Conservation (phyloP, 2,797 vertebrate species). For the Enteromius mattozi region DNA sequence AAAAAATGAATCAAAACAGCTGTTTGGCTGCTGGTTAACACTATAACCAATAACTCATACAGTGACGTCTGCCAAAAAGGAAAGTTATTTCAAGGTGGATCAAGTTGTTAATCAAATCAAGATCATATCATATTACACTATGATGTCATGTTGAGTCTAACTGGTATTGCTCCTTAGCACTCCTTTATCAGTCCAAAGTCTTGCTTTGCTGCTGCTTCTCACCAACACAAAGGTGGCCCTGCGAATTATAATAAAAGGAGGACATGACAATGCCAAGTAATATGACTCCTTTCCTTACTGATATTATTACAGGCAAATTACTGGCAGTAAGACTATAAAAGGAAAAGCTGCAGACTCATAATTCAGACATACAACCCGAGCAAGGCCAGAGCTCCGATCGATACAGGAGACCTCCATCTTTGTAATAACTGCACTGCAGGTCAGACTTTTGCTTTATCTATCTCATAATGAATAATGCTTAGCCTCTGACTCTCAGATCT, state of each 20-base stretch:
- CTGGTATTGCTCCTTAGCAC: not conserved
- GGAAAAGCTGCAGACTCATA: constrained; percentile 10
- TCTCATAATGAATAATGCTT: constrained; percentile 1
- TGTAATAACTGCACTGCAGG: constrained; percentile 15
- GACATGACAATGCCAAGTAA: not conserved
- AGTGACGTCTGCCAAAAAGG: not conserved
- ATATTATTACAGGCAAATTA: constrained; percentile 33
- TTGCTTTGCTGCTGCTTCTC: not conserved
- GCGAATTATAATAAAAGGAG: not conserved
- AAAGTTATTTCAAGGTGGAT: not conserved
- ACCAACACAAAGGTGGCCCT: not conserved
- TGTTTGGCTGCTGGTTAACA: not conserved
- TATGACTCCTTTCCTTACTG: constrained; percentile 7
- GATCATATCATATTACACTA: not conserved
- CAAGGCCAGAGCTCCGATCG: constrained; percentile 6
- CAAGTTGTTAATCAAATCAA: not conserved
- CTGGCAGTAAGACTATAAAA: constrained; percentile 36
- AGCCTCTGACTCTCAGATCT: not conserved
- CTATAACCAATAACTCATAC: not conserved
- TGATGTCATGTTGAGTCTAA: not conserved
- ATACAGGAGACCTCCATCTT: constrained; percentile 10
- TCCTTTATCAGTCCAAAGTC: not conserved
- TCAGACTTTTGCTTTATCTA: not conserved
- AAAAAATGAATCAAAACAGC: not conserved
- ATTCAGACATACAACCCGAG: constrained; percentile 24